Evolutionary conservation across 1,140 invertebrate genomes (phyloP).

Genomic region (Drosophila parabipectinata): DNA sequence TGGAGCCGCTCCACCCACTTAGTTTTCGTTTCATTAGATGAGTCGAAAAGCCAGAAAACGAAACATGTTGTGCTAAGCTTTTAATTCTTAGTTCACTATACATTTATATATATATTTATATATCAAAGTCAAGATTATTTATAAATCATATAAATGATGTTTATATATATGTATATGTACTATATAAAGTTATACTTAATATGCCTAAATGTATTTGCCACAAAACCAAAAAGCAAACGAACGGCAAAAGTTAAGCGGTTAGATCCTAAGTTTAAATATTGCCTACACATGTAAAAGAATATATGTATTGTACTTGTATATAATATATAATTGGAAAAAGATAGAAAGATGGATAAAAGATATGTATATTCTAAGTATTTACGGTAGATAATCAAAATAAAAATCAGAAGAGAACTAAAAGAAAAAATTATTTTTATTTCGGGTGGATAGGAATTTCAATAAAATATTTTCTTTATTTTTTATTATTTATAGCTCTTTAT

Average conservation of each 20-base stretch:
- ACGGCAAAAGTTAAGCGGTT: conserved; percentile 51
- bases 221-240: conserved; percentile 9
- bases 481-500: background rate
- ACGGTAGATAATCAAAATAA: conserved; percentile 82
- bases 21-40: conserved; percentile 16
- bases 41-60: conserved; percentile 7
- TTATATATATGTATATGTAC: conserved; percentile 71
- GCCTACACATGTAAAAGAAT: conserved; percentile 65
- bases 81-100: conserved; percentile 58
- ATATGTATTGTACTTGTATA: conserved; percentile 73
- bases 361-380: conserved; percentile 76
- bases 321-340: conserved; percentile 52
- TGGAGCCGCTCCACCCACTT: conserved; percentile 12
- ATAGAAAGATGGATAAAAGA: conserved; percentile 22
- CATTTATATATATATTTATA: conserved; percentile 52
- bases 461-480: background rate
- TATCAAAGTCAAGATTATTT: conserved; percentile 65
- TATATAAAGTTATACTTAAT: conserved; percentile 60
- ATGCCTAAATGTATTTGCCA: conserved; percentile 61
- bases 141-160: conserved; percentile 59
- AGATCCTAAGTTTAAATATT: conserved; percentile 65
- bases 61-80: conserved; percentile 72
- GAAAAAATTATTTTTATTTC: conserved; percentile 14
- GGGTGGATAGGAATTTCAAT: background rate
- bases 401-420: conserved; percentile 42